phyloP scores from a whole-genome alignment of 2,797 vertebrate species.

The Gallinago nigripennis region DNA sequence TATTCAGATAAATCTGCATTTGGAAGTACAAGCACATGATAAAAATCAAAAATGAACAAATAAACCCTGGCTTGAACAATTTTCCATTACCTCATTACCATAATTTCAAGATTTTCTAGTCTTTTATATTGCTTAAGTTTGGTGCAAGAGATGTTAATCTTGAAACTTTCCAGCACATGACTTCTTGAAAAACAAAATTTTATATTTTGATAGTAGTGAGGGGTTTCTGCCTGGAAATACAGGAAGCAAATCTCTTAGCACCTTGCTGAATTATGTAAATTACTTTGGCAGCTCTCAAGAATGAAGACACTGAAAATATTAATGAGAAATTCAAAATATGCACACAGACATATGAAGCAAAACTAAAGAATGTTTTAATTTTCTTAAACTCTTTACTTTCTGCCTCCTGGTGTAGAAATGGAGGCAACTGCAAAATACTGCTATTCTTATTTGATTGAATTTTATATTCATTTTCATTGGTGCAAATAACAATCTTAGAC shows the following conservation, averaged over 20 bases:
- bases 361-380: neutral
- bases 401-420: neutral
- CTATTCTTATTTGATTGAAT: neutral
- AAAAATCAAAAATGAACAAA: neutral
- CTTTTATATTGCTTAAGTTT: neutral
- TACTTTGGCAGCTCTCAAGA: neutral
- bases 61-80: neutral
- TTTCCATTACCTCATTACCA: neutral
- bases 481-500: neutral
- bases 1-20: neutral
- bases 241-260: neutral
- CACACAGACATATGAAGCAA: neutral
- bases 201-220: neutral
- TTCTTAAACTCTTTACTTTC: neutral
- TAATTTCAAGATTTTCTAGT: neutral
- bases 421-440: neutral
- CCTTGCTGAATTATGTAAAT: neutral
- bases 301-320: neutral
- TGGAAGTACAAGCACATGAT: neutral
- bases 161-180: neutral
- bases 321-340: neutral
- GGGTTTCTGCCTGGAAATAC: neutral
- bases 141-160: neutral
- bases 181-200: neutral
- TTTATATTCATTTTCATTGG: neutral